Base-by-base conservation (phyloP, 1,140 invertebrate genomes). In the Papilio aristodemus region DNA sequence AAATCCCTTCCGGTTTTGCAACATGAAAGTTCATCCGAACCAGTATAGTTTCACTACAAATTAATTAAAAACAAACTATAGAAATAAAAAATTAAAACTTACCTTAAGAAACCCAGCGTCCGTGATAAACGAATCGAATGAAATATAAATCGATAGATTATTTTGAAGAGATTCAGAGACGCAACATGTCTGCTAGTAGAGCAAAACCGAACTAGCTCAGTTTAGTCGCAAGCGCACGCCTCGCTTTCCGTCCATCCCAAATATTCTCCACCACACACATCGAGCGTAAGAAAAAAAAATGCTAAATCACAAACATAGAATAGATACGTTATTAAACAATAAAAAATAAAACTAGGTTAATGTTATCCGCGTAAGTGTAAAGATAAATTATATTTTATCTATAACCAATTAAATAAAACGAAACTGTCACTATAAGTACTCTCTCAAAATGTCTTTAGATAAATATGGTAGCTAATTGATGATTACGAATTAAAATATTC, bases 181-280 rank as follows among this genome's bases (percentile, higher is more conserved):
- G 70, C 76, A 76, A 75, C 74, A 43, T 62, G 59, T 72, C 69
- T 46, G 38, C 39, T 59, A 64, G 68, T 60, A 73, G 58, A 72
- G 37, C 70, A 41, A 68, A 66, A 69, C 54, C 25, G 41, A 27
- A 78, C 76, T 78, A 50, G 19, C 46, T 50, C 46, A 19, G 5
- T 5, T 22, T 9, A 17, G 46, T 50, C 46, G 46, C 46, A 54
- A 54, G 46, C 46, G 46, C 46, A 54, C 46, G 19, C 1, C 46
- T 25, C 19, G 46, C 46, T 54, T 54, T 54, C 46, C 46, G 46
- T 67, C 63, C 66, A 67, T 67, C 67, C 60, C 67, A 43, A 67
- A 50, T 39, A 46, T 46, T 62, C 41, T 62, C 57, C 67, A 19
- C 41, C 17, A 54, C 32, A 36, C 13, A 36, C 39, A 25, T 4